Evolutionary conservation across 1,140 invertebrate species (phyloP), one percentile per base, ranked within the genome.

Genomic region (Ooceraea biroi): DNA sequence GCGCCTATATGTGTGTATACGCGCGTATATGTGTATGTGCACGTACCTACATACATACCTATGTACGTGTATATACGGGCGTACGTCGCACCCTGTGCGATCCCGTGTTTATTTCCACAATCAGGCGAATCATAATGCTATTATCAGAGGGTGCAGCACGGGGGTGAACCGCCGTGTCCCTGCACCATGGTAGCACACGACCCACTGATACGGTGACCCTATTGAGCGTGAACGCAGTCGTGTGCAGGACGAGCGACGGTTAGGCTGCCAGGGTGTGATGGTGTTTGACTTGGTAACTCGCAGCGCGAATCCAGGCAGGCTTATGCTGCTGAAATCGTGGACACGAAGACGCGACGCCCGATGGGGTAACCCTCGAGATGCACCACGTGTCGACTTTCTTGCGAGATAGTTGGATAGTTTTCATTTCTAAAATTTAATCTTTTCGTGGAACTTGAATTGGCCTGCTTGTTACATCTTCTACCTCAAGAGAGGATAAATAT

Each of bases 51-150:
- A 63, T 30, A 68, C 48, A 63, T 58, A 46, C 84, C 36, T 58
- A 71, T 84, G 52, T 63, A n/a, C 55, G 8, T n/a, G 25, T 63
- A 46, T 48, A 68, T 50, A 80, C 63, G 68, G 50, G 72, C 61
- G 71, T 61, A 65, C 66, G 66, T 86, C 65, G 82, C 77, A 58
- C 80, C 72, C 78, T 73, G 72, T 71, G 57, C 87, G 85, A 91
- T 91, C 85, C 84, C 88, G 84, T 91, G 92, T 93, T 93, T 93
- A 93, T 92, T 93, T 93, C 91, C 90, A 93, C 91, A 92, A 93
- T 93, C 91, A 92, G 88, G 86, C 90, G 90, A 92, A 89, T 91
- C 90, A 92, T 92, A 93, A 93, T 93, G 88, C 89, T 91, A 92
- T 93, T 93, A 93, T 93, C 92, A 89, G 89, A 92, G 91, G 91